These are phyloP conservation scores for Drosophila leonis DNA, from an alignment of 2,888 invertebrate species.

Conservation along the genomic window DNA sequence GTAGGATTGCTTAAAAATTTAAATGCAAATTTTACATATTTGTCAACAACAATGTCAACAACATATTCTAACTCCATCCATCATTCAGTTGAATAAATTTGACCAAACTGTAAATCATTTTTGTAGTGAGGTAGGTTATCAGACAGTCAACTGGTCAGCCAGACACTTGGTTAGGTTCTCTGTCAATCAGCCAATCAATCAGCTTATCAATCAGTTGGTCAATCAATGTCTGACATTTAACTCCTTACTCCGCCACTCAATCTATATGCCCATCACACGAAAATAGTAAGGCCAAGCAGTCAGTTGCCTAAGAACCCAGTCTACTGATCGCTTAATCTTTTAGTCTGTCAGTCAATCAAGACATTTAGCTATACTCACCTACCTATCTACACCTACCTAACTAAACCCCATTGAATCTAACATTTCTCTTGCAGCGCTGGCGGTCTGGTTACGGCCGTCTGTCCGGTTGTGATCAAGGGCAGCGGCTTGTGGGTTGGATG, in stretches of 20 bases:
- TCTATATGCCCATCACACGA: too few relatives aligned
- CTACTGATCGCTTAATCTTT: background rate
- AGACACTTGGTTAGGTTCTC: background rate
- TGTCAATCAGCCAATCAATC: background rate
- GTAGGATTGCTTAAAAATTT: too few relatives aligned
- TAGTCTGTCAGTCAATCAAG: background rate
- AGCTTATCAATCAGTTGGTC: too few relatives aligned
- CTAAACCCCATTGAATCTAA: background rate
- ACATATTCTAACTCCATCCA: too few relatives aligned
- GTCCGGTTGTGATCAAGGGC: slow-evolving; percentile 94
- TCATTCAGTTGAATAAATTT: too few relatives aligned
- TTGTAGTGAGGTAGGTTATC: background rate
- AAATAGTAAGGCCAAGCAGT: too few relatives aligned
- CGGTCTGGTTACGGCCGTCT: slow-evolving; percentile 95
- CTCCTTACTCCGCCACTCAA: too few relatives aligned
- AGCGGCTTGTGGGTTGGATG: slow-evolving; percentile 96
- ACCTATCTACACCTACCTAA: background rate
- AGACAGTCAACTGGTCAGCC: background rate
- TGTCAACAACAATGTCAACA: too few relatives aligned
- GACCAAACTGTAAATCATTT: too few relatives aligned
- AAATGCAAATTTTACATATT: too few relatives aligned
- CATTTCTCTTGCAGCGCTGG: slow-evolving; percentile 89
- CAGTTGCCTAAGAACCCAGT: too few relatives aligned
- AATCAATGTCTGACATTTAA: background rate
- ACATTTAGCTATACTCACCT: background rate